These are phyloP conservation scores for Tachyglossus aculeatus DNA, from an alignment of 2,797 vertebrate genomes.

Conservation along the genomic window DNA sequence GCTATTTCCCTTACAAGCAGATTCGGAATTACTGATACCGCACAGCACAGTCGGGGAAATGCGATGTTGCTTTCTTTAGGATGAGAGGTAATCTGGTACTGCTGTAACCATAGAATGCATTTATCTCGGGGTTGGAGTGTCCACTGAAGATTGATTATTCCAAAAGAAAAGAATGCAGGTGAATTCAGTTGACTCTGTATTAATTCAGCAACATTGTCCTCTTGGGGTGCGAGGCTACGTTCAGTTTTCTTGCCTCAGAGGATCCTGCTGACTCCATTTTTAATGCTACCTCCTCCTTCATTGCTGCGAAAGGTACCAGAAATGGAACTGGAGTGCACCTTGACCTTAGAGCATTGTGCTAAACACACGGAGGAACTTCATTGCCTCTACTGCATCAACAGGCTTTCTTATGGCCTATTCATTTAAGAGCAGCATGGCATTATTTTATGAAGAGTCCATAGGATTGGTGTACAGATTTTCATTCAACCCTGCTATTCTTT, in stretches of 20 bases:
- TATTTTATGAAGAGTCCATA: conserved; percentile 2
- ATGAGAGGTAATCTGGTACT: neutral
- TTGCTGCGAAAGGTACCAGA: neutral
- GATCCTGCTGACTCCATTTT: neutral
- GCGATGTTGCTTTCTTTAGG: no score
- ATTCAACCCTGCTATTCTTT: neutral
- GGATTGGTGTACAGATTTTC: neutral
- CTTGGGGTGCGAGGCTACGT: neutral
- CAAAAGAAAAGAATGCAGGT: conserved; percentile 8
- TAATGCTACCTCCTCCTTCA: neutral
- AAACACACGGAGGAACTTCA: neutral
- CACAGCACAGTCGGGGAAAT: neutral
- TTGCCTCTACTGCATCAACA: neutral
- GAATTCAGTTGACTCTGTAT: neutral
- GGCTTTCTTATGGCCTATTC: neutral
- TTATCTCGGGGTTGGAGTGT: neutral
- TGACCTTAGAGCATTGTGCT: neutral
- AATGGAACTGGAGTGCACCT: neutral
- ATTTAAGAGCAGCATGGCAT: neutral
- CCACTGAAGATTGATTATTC: conserved; percentile 19
- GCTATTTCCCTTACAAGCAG: neutral
- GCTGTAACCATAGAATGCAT: neutral
- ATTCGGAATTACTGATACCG: neutral
- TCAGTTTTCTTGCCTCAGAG: neutral
- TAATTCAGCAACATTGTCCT: neutral